These are phyloP conservation scores for Polyploca ridens DNA, from an alignment of 2,888 invertebrate species.

Conservation along the genomic window DNA sequence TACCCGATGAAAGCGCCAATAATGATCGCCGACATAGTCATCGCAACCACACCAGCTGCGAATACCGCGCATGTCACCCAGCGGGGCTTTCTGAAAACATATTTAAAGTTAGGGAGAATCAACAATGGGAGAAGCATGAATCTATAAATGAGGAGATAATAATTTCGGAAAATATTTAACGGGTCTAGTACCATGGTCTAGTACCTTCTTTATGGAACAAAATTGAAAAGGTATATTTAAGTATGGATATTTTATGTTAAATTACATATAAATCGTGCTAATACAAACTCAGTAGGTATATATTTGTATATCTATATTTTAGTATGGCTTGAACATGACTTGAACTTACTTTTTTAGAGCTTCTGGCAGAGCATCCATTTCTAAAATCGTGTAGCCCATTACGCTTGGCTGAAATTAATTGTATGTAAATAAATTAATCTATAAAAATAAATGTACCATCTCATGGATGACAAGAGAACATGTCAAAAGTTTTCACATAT, in stretches of 20 bases:
- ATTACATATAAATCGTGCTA: no score
- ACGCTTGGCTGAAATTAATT: conserved; percentile 24
- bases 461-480: conserved; percentile 7
- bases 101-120: not conserved
- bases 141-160: no score
- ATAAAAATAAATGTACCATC: conserved; percentile 18
- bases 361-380: conserved; percentile 53
- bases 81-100: conserved; percentile 52
- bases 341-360: conserved; percentile 51
- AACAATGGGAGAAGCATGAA: no score
- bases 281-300: no score
- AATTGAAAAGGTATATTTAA: no score
- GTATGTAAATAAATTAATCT: conserved; percentile 19
- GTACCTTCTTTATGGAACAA: no score
- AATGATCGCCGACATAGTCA: conserved; percentile 58
- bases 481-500: conserved; percentile 10
- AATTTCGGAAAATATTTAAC: no score
- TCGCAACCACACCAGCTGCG: conserved; percentile 46
- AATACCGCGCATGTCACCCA: conserved; percentile 54
- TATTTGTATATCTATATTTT: not conserved
- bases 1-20: conserved; percentile 68
- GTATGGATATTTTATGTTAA: no score
- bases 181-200: no score
- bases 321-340: conserved; percentile 15
- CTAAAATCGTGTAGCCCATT: conserved; percentile 55